Base-by-base conservation (phyloP, 1,140 invertebrate species). In the Drosophila bipectinata region DNA sequence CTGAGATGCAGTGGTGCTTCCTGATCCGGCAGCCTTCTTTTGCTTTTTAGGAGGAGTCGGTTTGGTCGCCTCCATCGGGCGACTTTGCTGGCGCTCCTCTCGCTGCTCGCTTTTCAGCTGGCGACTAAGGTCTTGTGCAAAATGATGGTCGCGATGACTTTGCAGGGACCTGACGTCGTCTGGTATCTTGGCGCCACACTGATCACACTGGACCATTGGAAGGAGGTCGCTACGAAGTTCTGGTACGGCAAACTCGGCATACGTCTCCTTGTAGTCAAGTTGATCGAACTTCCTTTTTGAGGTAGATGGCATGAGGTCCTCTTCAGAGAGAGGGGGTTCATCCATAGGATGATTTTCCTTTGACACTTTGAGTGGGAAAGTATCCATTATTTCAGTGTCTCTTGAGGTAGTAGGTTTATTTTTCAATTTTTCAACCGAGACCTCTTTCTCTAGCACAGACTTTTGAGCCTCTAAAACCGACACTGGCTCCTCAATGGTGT, bases 111-210 rank as follows among this genome's bases (percentile, higher is more conserved):
- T 44, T 7, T 75, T 79, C 58, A 94, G 92, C 80, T 94, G 92
- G 51, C 93, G 92, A 79, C 93, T 93, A 14, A 95, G 69, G 57
- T 93, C 92, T 61, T 94, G 91, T 4, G 94, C 94, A 51, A 94
- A 91, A 90, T 95, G 94, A 77, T 94, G 94, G 89, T 95, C 94
- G 10, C 93, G 90, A 82, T 95, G 94, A 0, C 90, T 92, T 57
- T 93, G 91, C 18, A 94, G 81, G 28, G 92, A 89, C n/a, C 15
- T 59, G 0, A 57, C 5, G 57, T 91, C 85, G n/a, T 81, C 76
- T 0, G 75, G 77, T 48, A 91, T 52, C 41, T 93, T 76, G 0
- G 77, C 56, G 53, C 94, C 91, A 48, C 75, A 90, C 91, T 94
- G 93, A 12, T 92, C 91, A 81, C 94, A 95, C 77, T 94, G 92